Percentiles rank a stretch among this genome's conserved stretches.
These are phyloP conservation scores for Agrotis exclamationis DNA, from an alignment of 2,888 invertebrate species.

Conservation along the genomic window DNA sequence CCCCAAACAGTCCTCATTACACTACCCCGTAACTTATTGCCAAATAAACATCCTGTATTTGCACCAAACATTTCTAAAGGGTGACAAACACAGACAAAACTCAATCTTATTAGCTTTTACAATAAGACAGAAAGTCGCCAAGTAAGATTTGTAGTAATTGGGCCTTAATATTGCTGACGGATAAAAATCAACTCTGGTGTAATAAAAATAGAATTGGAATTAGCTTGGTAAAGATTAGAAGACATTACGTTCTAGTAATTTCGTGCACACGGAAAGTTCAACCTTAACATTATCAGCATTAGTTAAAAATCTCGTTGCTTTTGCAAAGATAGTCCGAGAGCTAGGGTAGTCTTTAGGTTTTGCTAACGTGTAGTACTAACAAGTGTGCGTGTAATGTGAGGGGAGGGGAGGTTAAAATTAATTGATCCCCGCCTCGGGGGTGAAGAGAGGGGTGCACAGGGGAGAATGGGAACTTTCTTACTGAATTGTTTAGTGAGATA, in stretches of 20 bases:
- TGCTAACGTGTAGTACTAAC: slow-evolving; percentile 54
- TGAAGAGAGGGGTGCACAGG: background rate
- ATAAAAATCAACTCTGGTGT: slow-evolving; percentile 28
- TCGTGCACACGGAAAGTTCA: background rate
- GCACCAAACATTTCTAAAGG: slow-evolving; percentile 49
- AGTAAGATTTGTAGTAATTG: slow-evolving; percentile 25
- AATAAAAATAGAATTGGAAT: slow-evolving; percentile 38
- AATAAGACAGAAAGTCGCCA: background rate
- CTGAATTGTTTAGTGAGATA: slow-evolving; percentile 53
- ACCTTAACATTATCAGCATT: background rate
- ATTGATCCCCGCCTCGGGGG: slow-evolving; percentile 35
- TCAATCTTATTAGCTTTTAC: background rate
- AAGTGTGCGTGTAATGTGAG: slow-evolving; percentile 52
- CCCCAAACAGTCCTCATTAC: slow-evolving; percentile 59
- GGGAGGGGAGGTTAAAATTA: slow-evolving; percentile 44
- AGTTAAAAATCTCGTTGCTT: background rate
- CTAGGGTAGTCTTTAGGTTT: slow-evolving; percentile 36
- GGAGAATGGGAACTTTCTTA: slow-evolving; percentile 27
- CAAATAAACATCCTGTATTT: slow-evolving; percentile 61
- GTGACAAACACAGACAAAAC: slow-evolving; percentile 26
- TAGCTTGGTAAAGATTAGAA: slow-evolving; percentile 25
- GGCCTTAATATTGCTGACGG: slow-evolving; percentile 10
- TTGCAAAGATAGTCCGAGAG: slow-evolving; percentile 12
- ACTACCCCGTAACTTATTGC: slow-evolving; percentile 60
- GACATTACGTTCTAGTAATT: slow-evolving; percentile 14